Evolutionary conservation across 2,888 invertebrate species (phyloP).

Genomic region (Stegana nigrithorax): DNA sequence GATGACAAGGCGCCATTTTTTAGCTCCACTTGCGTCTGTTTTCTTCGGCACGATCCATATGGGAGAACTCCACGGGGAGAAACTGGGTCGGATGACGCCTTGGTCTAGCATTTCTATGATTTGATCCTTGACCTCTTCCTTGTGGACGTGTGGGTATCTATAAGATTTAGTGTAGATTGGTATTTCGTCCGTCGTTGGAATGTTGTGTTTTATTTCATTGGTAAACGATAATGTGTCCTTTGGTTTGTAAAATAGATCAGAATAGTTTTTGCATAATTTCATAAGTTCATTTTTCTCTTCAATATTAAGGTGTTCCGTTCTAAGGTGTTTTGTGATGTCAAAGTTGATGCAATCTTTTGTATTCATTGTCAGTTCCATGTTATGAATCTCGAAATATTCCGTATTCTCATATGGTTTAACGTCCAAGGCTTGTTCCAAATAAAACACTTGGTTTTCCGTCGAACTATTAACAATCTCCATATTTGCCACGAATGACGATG

Average conservation of each 20-base stretch:
- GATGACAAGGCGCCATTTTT: slow-evolving; percentile 7
- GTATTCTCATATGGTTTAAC: too few species aligned
- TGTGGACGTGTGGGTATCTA: not conserved
- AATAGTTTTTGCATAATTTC: not conserved
- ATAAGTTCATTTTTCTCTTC: not conserved
- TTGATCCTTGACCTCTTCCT: slow-evolving; percentile 16
- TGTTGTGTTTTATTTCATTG: not conserved
- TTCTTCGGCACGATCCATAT: slow-evolving; percentile 1
- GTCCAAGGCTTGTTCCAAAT: not conserved
- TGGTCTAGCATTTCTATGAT: slow-evolving; percentile 3
- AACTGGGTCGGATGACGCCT: not conserved
- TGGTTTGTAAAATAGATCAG: not conserved
- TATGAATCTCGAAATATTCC: too few species aligned
- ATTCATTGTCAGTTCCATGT: too few species aligned
- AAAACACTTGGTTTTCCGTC: not conserved
- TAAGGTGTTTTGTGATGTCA: too few species aligned
- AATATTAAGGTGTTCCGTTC: not conserved
- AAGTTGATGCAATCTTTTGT: too few species aligned
- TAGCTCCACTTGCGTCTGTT: not conserved
- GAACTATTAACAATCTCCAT: too few species aligned
- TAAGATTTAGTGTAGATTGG: not conserved
- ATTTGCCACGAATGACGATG: too few species aligned
- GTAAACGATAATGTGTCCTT: not conserved
- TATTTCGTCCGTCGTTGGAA: not conserved
- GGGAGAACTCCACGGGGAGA: slow-evolving; percentile 1